Base-by-base conservation (phyloP, 2,113 vertebrate genomes). In the Colistium nudipinnis region DNA sequence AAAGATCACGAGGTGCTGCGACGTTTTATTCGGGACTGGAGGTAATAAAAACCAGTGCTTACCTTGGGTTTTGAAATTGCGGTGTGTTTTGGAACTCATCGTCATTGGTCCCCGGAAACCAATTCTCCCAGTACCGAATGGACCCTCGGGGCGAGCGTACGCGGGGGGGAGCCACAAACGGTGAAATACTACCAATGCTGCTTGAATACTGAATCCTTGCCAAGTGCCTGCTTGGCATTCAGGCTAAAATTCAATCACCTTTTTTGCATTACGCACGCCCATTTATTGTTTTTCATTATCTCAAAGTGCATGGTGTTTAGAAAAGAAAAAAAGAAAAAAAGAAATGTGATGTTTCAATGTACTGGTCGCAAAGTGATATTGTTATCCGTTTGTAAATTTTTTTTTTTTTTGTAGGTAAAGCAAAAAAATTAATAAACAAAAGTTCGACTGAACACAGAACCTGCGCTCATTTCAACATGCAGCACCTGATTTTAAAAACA, bases 321-420 rank as follows among this genome's bases (percentile, higher is more conserved):
- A 13, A 16, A 39, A 11, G 13, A 38, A 39, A 39, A 39, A 22
- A 45, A 45, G 7, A 33, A 78, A 80, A 84, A 87, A 89, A 84
- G 88, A 82, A 87, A 89, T 91, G 85, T 91, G 87, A 88, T 89
- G 82, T 89, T 67, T 92, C 75, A 90, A 79, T 92, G 88, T 94
- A 82, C 82, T 75, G 74, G 89, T 91, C 90, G 85, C 70, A 64
- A 83, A 88, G 87, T 91, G 87, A 87, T 62, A 62, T 43, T 89
- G 84, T 87, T 88, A 86, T 75, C 87, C 91, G 85, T 96, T 95
- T 94, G 94, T 94, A 94, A 76, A 86, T 88, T 80, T 84, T 93
- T 89, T 71, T n/a, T 86, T 86, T 82, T 87, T 92, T 94, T 89
- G 47, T 83, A 82, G 33, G 80, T 90, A 93, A 91, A 87, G 90